Base-by-base conservation (phyloP, 2,888 invertebrate genomes). In the Eupeodes luniger region DNA sequence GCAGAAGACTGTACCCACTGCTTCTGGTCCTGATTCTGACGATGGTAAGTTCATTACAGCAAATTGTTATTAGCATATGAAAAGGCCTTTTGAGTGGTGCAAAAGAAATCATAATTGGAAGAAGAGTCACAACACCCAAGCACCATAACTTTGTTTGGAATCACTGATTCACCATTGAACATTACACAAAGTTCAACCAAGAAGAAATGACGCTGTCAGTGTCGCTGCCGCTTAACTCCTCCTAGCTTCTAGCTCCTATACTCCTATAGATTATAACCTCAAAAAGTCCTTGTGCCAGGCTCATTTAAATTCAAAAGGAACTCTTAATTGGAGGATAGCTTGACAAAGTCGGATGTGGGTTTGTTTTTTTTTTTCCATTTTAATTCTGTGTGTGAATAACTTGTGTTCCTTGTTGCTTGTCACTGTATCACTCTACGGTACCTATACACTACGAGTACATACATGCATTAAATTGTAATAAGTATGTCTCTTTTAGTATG, bases 21-120 rank as follows among this genome's bases (percentile, higher is more conserved):
- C 27, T 27, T 27, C 27, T 27, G 53, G 62, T 44, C 6, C 47
- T 57, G 40, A 14, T 55, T 16, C 11, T 61, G 9, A 40, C 40
- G 9, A 40, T 1, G 81, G 67, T 76, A 81, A 81, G 69, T 88
- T 88, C 85, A 88, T 88, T 88, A 88, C 85, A 81, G 85, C 81
- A 88, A 88, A 88, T 88, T 88, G 88, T 88, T 88, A 88, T 88
- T 88, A 88, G 88, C 88, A 88, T 88, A 81, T 88, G 88, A 88
- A 88, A 88, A 81, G 84, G 85, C 81, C 88, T 79, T 85, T 81
- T 81, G 78, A 88, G 78, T 69, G 62, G 12, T 70, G 81, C 74
- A 75, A 88, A 88, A 85, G 81, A 88, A 88, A 84, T 88, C 88
- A 88, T 88, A 88, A 88, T 88, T 88, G 88, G 81, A 88, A 88